These are phyloP conservation scores for Spinus pinus DNA, from an alignment of 2,797 vertebrate genomes.

Conservation along the genomic window DNA sequence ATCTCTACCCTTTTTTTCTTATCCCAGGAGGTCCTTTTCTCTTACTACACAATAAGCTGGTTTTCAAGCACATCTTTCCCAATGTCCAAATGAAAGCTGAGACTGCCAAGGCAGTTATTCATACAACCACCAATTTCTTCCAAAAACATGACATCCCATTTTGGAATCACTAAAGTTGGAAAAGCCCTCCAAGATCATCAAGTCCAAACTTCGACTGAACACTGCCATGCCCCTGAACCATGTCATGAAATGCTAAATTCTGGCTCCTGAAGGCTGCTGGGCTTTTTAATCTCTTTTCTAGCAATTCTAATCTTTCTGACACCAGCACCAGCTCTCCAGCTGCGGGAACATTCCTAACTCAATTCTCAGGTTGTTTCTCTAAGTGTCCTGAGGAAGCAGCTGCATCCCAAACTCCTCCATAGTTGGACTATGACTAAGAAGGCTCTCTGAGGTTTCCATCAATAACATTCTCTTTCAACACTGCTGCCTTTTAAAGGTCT, in stretches of 20 bases:
- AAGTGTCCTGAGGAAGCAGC: not conserved
- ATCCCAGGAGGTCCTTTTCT: not conserved
- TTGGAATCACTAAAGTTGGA: not conserved
- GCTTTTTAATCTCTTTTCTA: not conserved
- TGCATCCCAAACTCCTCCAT: accelerated
- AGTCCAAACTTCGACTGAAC: accelerated
- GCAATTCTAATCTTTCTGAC: not conserved
- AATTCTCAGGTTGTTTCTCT: not conserved
- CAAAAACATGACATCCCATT: not conserved
- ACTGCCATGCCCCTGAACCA: not conserved
- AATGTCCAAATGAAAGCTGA: not conserved
- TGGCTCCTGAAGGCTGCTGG: not conserved
- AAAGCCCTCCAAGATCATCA: not conserved
- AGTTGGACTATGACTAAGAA: not conserved
- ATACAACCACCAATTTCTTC: not conserved
- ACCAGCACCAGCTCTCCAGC: not conserved
- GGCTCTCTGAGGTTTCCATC: not conserved
- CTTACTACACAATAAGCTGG: not conserved
- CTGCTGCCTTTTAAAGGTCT: not conserved
- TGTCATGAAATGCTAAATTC: not conserved
- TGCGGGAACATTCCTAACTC: not conserved
- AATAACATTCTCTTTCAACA: not conserved
- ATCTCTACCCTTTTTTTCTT: not conserved
- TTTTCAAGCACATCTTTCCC: not conserved
- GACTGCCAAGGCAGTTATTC: not conserved